Evolutionary conservation across 2,797 vertebrate genomes (phyloP).

Genomic region (Microchirus variegatus): DNA sequence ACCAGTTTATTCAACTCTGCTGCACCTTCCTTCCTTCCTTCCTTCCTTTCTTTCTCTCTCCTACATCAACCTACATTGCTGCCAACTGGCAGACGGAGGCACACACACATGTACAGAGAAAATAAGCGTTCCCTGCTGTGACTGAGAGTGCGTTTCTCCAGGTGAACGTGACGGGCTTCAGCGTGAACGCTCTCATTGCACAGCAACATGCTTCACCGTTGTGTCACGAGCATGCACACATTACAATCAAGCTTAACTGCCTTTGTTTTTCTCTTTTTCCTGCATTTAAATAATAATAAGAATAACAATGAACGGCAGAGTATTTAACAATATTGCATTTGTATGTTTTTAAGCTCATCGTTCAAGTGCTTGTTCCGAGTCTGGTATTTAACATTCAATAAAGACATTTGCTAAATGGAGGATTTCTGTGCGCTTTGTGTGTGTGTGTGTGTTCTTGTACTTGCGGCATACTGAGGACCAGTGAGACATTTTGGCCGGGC

Average conservation of each 20-base stretch:
- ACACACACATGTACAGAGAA: conserved; percentile 43
- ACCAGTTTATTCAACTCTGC: conserved; percentile 38
- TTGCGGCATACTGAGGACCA: too few species aligned
- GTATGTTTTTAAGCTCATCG: conserved; percentile 58
- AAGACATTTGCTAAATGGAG: conserved; percentile 70
- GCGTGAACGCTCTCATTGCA: conserved; percentile 46
- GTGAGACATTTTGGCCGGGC: too few species aligned
- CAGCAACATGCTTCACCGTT: conserved; percentile 27
- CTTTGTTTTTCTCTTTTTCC: conserved; percentile 51
- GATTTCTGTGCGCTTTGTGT: conserved; percentile 29
- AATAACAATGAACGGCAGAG: conserved; percentile 34
- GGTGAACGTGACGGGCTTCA: conserved; percentile 28
- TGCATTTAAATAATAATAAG: conserved; percentile 52
- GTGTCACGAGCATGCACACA: conserved; percentile 70
- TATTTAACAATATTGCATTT: conserved; percentile 51
- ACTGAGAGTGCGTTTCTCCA: conserved; percentile 44
- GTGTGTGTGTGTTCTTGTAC: too few species aligned
- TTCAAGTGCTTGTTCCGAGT: conserved; percentile 64
- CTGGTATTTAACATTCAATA: conserved; percentile 75
- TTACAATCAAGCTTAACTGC: conserved; percentile 63
- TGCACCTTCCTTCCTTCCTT: conserved; percentile 31
- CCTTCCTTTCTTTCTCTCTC: background rate
- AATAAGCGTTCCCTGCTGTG: conserved; percentile 45
- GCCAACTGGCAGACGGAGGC: conserved; percentile 39
- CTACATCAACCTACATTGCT: conserved; percentile 36